phyloP scores from a whole-genome alignment of 1,140 invertebrate genomes.

The Bombus ignitus region DNA sequence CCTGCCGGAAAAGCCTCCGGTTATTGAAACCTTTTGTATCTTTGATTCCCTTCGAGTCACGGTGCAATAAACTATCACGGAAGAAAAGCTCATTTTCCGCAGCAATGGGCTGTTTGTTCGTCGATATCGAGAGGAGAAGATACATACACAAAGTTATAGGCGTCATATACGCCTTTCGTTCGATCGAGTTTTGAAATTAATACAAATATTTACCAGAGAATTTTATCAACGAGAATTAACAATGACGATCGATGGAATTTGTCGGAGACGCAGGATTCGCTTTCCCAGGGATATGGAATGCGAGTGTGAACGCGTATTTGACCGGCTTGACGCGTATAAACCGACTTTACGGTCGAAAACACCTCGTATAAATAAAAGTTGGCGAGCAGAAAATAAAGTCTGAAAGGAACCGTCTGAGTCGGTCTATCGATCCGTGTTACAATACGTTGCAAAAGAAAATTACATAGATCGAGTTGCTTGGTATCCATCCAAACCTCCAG shows the following conservation, averaged over 20 bases:
- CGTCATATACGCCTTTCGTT: not conserved
- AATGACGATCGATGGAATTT: too few species aligned
- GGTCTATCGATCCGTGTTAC: not conserved
- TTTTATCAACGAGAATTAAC: too few species aligned
- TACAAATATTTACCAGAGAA: too few species aligned
- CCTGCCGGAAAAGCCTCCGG: not conserved
- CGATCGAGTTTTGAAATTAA: not conserved
- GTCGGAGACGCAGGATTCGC: not conserved
- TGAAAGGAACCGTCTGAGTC: not conserved
- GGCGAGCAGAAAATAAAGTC: not conserved
- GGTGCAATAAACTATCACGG: slow-evolving; percentile 10
- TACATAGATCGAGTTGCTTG: not conserved
- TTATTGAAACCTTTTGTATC: slow-evolving; percentile 36
- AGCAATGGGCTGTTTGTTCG: not conserved
- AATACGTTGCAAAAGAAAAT: slow-evolving; percentile 2
- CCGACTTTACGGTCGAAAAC: not conserved
- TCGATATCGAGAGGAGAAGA: not conserved
- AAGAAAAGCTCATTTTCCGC: not conserved
- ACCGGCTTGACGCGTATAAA: not conserved
- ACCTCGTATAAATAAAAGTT: not conserved
- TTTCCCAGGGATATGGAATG: too few species aligned
- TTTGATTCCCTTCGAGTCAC: slow-evolving; percentile 20
- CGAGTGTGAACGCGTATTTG: not conserved
- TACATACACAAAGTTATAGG: not conserved
- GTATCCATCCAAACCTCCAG: not conserved